phyloP scores from a whole-genome alignment of 2,888 invertebrate genomes.

The Teleogryllus oceanicus region DNA sequence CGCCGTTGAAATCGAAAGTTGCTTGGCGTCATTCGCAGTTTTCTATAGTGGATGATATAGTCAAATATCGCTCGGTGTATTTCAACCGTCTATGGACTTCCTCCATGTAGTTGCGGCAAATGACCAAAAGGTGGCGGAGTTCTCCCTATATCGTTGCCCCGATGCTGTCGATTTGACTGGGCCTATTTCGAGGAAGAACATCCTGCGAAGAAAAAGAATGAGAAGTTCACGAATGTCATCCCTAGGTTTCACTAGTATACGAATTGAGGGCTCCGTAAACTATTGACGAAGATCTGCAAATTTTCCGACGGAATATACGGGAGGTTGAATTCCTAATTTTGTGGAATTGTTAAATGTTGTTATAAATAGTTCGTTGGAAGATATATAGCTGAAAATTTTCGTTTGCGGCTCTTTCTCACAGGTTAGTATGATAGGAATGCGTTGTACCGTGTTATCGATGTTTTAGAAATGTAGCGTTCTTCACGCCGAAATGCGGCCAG shows the following conservation, averaged over 20 bases:
- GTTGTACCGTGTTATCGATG: too few relatives aligned
- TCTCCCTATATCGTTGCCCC: background rate
- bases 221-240: background rate
- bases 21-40: slow-evolving; percentile 11
- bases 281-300: slow-evolving; percentile 18
- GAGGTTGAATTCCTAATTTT: slow-evolving; percentile 9
- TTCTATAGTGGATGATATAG: background rate
- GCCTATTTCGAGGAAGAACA: slow-evolving; percentile 5
- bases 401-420: background rate
- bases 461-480: too few relatives aligned
- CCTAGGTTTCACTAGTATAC: slow-evolving; percentile 18
- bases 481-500: too few relatives aligned
- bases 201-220: slow-evolving; percentile 18
- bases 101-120: background rate
- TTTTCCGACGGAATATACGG: background rate
- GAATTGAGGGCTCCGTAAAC: background rate
- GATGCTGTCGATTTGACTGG: background rate
- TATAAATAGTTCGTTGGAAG: background rate
- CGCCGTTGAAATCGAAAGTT: background rate
- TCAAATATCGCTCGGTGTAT: background rate
- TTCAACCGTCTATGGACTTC: background rate
- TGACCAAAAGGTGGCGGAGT: background rate
- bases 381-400: too few relatives aligned
- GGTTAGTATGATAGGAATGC: background rate
- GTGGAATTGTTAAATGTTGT: slow-evolving; percentile 1